Percentiles rank a stretch among this genome's conserved stretches.
Conservation (phyloP, 2,797 vertebrate genomes). For the Neomorphus geoffroyi region DNA sequence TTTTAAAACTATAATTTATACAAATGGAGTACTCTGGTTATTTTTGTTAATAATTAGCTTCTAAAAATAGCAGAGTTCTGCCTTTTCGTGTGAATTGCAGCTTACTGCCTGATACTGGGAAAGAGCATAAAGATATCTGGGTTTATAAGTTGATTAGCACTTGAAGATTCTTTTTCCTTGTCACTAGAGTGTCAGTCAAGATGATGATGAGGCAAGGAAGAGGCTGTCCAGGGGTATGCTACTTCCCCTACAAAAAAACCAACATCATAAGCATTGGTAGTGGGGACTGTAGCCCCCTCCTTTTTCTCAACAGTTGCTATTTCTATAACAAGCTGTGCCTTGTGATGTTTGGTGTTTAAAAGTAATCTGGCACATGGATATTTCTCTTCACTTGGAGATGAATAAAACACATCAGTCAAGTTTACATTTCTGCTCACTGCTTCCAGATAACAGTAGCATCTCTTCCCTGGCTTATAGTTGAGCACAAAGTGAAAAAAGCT, state of each 20-base stretch:
- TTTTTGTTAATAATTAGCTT: constrained; percentile 43
- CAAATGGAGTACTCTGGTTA: constrained; percentile 11
- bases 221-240: not conserved
- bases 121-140: constrained; percentile 13
- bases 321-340: constrained; percentile 26
- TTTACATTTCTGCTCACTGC: not conserved
- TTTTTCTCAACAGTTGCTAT: not conserved
- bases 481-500: not conserved
- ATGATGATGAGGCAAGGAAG: not conserved
- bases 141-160: not conserved
- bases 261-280: not conserved
- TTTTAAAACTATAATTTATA: constrained; percentile 43
- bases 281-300: not conserved
- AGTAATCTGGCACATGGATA: constrained; percentile 26
- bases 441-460: not conserved
- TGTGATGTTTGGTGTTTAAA: not conserved
- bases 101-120: not conserved
- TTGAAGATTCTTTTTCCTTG: constrained; percentile 10
- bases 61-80: constrained; percentile 44
- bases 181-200: not conserved
- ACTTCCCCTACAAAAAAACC: not conserved
- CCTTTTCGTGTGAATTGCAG: constrained; percentile 20
- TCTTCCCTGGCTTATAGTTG: not conserved
- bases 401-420: constrained; percentile 1
- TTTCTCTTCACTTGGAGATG: not conserved